phyloP scores from a whole-genome alignment of 92 coral and sea anemone genomes.

The Umimayanthus kanabou region DNA sequence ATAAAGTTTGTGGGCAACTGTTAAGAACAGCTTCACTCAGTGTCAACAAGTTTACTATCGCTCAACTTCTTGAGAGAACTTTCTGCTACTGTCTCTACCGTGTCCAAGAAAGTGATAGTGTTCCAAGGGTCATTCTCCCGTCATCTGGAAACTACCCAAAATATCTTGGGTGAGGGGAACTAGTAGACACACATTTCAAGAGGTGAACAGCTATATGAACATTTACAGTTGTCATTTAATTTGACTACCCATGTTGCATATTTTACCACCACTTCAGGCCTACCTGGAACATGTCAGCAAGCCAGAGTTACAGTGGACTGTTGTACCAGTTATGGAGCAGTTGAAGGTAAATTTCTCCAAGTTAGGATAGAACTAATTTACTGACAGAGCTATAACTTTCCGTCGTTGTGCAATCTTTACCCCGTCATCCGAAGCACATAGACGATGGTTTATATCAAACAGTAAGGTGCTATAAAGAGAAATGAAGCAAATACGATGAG shows the following conservation, averaged over 20 bases:
- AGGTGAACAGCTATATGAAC: background rate
- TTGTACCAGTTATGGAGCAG: constrained; percentile 80
- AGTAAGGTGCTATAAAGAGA: too few relatives aligned
- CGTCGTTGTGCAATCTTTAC: too few relatives aligned
- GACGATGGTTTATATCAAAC: too few relatives aligned
- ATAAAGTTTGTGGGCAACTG: background rate
- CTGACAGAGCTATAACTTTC: too few relatives aligned
- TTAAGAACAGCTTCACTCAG: background rate
- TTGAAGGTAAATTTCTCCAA: constrained; percentile 67
- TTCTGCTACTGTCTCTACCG: background rate
- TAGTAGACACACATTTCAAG: background rate
- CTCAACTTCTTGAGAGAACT: background rate
- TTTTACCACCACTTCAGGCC: constrained; percentile 48
- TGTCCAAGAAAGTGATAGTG: background rate
- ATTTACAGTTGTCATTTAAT: background rate
- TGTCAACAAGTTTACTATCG: background rate
- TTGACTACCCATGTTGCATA: too few relatives aligned
- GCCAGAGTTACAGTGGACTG: constrained; percentile 68
- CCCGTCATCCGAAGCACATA: too few relatives aligned
- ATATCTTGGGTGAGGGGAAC: background rate
- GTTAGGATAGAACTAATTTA: background rate
- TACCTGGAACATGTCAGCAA: constrained; percentile 68
- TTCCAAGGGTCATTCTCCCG: background rate
- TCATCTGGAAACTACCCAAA: background rate
- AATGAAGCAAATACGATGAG: too few relatives aligned